Evolutionary conservation across 1,140 invertebrate species (phyloP), one percentile per base, ranked within the genome.

Genomic region (Macrostomum lignano): DNA sequence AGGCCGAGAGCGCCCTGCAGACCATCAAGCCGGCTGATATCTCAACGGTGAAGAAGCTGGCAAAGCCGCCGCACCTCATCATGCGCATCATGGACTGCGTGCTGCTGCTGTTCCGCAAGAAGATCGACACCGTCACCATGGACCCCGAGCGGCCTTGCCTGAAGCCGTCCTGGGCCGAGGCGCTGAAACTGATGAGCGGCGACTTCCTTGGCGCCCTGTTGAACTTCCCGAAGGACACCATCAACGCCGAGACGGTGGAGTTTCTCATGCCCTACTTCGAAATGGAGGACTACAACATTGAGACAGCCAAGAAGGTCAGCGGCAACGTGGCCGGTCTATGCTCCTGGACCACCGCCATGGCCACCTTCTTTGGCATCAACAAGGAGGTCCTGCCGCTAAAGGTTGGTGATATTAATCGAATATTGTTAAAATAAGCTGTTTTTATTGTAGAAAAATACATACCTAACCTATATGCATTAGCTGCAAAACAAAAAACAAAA

Each of bases 51-150:
- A 40, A 15, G 40, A 26, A n/a, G 9, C 17, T 17, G 17, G 26
- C 7, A 24, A 36, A 14, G 7, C 21, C 37, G 9, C 7, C 17
- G 7, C 81, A 88, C 60, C 60, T 94, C 0, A 91, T 93, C 42
- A 91, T 91, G 81, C 65, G 81, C 40, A 88, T 94, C 40, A 94
- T 94, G 82, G 84, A 93, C 47, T 82, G 75, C 47, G 79, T 84
- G 1, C 51, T 91, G 28, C 74, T 94, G 39, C 58, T 94, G 1
- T 93, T 93, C 51, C 78, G 84, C 62, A 64, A 73, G 36, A 73
- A 71, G 59, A 55, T 81, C 20, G 71, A 81, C 52, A 63, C 73
- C 0, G 66, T 77, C 1, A 68, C 72, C 44, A 60, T 69, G 10
- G 82, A 94, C 52, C 68, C 71, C 4, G 66, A 72, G 14, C 68